These are phyloP conservation scores for Pomatostomus ruficeps DNA, from an alignment of 2,113 vertebrate genomes.

Conservation along the genomic window DNA sequence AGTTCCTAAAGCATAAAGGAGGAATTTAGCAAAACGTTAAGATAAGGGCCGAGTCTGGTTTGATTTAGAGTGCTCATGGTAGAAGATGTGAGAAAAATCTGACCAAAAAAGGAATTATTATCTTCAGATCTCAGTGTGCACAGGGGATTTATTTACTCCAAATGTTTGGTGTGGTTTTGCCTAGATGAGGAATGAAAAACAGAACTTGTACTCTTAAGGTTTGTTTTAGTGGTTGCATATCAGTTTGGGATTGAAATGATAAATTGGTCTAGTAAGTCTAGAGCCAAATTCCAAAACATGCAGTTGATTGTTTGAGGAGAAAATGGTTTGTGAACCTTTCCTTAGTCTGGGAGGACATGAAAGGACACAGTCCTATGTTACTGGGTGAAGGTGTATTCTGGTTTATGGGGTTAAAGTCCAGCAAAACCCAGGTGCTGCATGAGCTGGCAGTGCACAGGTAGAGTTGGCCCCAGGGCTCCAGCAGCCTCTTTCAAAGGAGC, in stretches of 20 bases:
- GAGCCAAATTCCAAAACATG: neutral
- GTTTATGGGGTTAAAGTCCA: neutral
- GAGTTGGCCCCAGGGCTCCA: neutral
- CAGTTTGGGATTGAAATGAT: neutral
- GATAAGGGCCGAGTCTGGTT: neutral
- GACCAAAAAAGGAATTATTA: neutral
- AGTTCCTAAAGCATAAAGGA: neutral
- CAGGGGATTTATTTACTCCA: neutral
- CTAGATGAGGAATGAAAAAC: neutral
- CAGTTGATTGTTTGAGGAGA: neutral
- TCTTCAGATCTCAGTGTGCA: neutral
- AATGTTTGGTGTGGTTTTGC: neutral
- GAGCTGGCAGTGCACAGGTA: neutral
- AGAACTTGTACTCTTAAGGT: neutral
- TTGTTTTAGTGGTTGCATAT: neutral
- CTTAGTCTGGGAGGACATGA: neutral
- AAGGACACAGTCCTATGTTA: neutral
- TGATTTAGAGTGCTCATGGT: neutral
- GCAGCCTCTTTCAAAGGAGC: neutral
- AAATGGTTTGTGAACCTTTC: neutral
- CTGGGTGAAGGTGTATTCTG: neutral
- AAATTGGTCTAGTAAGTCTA: neutral
- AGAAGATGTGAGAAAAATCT: neutral
- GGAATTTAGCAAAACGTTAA: neutral
- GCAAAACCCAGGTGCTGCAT: neutral